phyloP scores from a whole-genome alignment of 2,888 invertebrate species.

The Tupiocoris notatus region DNA sequence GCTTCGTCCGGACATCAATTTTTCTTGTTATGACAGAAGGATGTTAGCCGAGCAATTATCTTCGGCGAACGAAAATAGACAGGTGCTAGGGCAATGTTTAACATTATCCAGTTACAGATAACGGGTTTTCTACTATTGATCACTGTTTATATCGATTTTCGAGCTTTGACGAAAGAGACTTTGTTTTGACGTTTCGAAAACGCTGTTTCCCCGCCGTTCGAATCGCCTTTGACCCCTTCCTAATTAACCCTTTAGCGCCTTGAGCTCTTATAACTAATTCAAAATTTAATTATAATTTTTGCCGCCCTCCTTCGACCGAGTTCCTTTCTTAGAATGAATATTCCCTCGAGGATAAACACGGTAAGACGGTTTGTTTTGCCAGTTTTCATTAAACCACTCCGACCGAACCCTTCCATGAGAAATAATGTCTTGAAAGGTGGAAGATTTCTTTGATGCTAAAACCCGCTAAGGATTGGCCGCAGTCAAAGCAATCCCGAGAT shows the following conservation, averaged over 20 bases:
- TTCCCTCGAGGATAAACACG: not conserved
- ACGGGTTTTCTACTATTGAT: too few relatives aligned
- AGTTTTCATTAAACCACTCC: conserved; percentile 31
- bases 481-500: too few relatives aligned
- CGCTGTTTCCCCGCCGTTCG: too few relatives aligned
- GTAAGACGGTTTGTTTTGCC: conserved; percentile 36
- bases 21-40: conserved; percentile 39
- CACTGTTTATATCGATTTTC: too few relatives aligned
- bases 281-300: conserved; percentile 49
- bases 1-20: conserved; percentile 39
- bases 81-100: not conserved
- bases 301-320: not conserved
- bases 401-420: not conserved
- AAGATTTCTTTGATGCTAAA: too few relatives aligned
- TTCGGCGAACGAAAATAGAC: not conserved
- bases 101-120: not conserved
- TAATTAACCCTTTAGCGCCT: conserved; percentile 46
- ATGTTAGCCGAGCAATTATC: conserved; percentile 38
- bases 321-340: conserved; percentile 8
- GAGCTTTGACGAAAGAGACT: too few relatives aligned
- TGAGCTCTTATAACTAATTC: conserved; percentile 48
- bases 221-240: conserved; percentile 19
- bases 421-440: not conserved
- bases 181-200: too few relatives aligned
- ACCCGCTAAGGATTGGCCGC: too few relatives aligned